Conservation (phyloP, 1,140 invertebrate genomes). For the Diabrotica virgifera region DNA sequence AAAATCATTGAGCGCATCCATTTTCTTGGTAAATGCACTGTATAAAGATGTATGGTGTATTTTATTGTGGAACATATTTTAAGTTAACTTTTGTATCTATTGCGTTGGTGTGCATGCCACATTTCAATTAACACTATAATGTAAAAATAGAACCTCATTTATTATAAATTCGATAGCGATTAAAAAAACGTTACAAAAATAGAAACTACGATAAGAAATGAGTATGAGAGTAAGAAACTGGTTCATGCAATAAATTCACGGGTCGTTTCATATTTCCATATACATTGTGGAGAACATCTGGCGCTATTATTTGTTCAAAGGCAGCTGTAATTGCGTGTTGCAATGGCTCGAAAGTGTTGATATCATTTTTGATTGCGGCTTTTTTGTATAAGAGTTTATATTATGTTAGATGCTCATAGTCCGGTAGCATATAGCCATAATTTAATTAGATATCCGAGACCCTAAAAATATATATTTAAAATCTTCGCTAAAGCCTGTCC, state of each 20-base stretch:
- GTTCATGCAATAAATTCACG: constrained; percentile 5
- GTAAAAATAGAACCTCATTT: too few relatives aligned
- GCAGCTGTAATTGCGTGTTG: constrained; percentile 17
- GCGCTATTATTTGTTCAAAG: constrained; percentile 15
- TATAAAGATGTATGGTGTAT: too few relatives aligned
- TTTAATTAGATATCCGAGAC: too few relatives aligned
- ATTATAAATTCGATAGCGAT: too few relatives aligned
- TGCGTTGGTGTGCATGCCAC: too few relatives aligned
- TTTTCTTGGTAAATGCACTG: too few relatives aligned
- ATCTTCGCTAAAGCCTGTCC: too few relatives aligned
- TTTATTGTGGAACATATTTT: too few relatives aligned
- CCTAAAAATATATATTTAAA: too few relatives aligned
- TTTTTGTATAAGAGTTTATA: neutral
- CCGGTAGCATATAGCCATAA: neutral
- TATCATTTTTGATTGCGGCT: constrained; percentile 13
- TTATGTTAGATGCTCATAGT: neutral
- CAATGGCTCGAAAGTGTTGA: constrained; percentile 12
- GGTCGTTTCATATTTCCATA: constrained; percentile 16
- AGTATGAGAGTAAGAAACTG: constrained; percentile 16
- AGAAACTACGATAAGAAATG: constrained; percentile 10
- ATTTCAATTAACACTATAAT: too few relatives aligned
- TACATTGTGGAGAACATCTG: constrained; percentile 11
- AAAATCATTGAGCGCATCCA: too few relatives aligned
- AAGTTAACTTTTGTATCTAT: too few relatives aligned
- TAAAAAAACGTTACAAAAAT: neutral